phyloP scores from a whole-genome alignment of 2,797 vertebrate genomes.

The Siniperca scherzeri region DNA sequence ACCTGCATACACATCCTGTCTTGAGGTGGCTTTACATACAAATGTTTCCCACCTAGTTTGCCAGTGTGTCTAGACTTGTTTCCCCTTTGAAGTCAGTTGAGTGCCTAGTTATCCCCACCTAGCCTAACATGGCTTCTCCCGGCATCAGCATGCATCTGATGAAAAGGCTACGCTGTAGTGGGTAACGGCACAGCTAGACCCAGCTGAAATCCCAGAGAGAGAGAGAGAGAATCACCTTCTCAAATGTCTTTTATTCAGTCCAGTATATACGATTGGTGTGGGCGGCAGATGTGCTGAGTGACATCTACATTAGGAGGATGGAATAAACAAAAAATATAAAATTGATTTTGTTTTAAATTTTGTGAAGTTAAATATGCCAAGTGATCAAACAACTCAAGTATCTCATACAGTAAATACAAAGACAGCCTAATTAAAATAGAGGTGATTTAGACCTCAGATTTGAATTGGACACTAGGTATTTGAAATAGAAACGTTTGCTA shows the following conservation, averaged over 20 bases:
- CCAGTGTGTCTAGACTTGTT: conserved; percentile 34
- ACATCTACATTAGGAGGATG: conserved; percentile 21
- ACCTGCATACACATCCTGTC: conserved; percentile 28
- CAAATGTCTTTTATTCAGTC: conserved; percentile 41
- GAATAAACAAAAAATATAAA: conserved; percentile 1
- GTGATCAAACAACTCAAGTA: conserved; percentile 1
- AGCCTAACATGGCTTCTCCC: conserved; percentile 56
- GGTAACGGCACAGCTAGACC: conserved; percentile 39
- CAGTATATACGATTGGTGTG: conserved; percentile 33
- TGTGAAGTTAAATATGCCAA: neutral
- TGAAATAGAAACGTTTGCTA: neutral
- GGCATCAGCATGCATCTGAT: conserved; percentile 59
- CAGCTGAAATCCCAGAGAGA: conserved; percentile 49
- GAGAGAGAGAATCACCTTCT: conserved; percentile 43
- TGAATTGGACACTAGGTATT: neutral
- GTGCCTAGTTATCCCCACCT: conserved; percentile 40
- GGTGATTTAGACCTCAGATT: neutral
- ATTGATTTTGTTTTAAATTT: conserved; percentile 1
- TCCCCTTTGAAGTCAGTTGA: conserved; percentile 67
- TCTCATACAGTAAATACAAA: neutral
- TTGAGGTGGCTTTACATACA: conserved; percentile 45
- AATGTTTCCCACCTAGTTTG: conserved; percentile 42
- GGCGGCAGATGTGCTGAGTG: conserved; percentile 46
- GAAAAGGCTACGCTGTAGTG: conserved; percentile 57
- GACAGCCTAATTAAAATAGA: neutral